phyloP scores from a whole-genome alignment of 2,888 invertebrate genomes.

The Protodeltote pygarga region DNA sequence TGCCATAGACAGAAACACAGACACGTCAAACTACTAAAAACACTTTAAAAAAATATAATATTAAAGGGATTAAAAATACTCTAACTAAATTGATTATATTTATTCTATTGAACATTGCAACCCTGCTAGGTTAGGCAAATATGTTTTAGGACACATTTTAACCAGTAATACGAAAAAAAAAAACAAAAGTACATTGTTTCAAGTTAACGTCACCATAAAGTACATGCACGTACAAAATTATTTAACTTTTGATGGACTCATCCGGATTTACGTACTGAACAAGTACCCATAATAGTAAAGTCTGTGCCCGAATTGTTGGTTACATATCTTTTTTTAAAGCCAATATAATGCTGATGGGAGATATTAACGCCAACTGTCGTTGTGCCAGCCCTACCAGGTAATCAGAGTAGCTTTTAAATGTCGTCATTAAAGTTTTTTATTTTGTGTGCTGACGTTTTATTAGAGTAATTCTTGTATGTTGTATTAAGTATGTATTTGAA shows the following conservation, averaged over 20 bases:
- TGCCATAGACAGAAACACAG: too few species aligned
- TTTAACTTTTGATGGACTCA: conserved; percentile 30
- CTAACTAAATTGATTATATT: too few species aligned
- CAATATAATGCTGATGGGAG: conserved; percentile 20
- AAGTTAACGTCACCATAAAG: conserved; percentile 23
- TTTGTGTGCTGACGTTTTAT: conserved; percentile 14
- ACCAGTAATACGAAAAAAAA: conserved; percentile 6
- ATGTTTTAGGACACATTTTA: too few species aligned
- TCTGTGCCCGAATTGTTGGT: conserved; percentile 21
- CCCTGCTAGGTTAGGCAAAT: too few species aligned
- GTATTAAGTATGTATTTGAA: too few species aligned
- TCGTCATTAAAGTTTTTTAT: conserved; percentile 30
- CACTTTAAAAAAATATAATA: too few species aligned
- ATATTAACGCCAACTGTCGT: conserved; percentile 24
- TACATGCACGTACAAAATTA: conserved; percentile 12
- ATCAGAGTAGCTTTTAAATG: conserved; percentile 35
- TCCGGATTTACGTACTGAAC: conserved; percentile 48
- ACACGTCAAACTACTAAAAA: too few species aligned
- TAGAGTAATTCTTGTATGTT: background rate
- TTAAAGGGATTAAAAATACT: too few species aligned
- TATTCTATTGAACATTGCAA: too few species aligned
- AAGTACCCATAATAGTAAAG: conserved; percentile 55
- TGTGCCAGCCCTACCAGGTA: conserved; percentile 31
- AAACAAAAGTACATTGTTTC: conserved; percentile 1
- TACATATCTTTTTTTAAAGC: conserved; percentile 42